phyloP scores from a whole-genome alignment of 2,113 vertebrate species.

The Cheilinus undulatus region DNA sequence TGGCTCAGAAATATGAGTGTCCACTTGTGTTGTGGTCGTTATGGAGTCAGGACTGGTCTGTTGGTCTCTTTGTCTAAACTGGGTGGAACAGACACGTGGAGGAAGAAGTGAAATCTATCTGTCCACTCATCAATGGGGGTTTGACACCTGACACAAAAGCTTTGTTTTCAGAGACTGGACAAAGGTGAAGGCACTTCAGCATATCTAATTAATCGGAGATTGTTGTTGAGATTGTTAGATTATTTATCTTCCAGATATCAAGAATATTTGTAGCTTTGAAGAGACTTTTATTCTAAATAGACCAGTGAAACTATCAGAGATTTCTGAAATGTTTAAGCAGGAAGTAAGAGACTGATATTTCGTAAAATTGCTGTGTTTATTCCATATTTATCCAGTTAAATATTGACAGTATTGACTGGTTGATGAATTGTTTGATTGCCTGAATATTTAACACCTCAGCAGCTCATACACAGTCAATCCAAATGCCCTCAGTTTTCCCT shows the following conservation, averaged over 20 bases:
- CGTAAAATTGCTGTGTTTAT: too few relatives aligned
- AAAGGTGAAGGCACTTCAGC: slow-evolving; percentile 13
- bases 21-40: slow-evolving; percentile 46
- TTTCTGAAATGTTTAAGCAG: too few relatives aligned
- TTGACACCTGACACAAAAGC: slow-evolving; percentile 27
- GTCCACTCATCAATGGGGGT: slow-evolving; percentile 30
- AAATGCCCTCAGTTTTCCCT: too few relatives aligned
- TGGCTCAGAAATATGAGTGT: slow-evolving; percentile 47
- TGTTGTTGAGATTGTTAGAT: not conserved
- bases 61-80: slow-evolving; percentile 15
- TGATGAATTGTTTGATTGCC: too few relatives aligned
- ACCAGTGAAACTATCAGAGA: not conserved
- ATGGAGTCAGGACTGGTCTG: slow-evolving; percentile 20
- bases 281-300: slow-evolving; percentile 15
- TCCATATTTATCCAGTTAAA: too few relatives aligned
- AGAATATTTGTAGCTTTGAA: not conserved
- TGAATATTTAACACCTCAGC: too few relatives aligned
- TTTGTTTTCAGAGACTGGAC: slow-evolving; percentile 26
- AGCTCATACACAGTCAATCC: too few relatives aligned
- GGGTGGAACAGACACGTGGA: slow-evolving; percentile 28
- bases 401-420: too few relatives aligned
- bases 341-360: too few relatives aligned
- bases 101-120: slow-evolving; percentile 49
- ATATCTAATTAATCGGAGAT: slow-evolving; percentile 21
- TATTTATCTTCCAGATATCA: slow-evolving; percentile 5